These are phyloP conservation scores for Rhynchonycteris naso DNA, from an alignment of 2,797 vertebrate species.

Conservation along the genomic window DNA sequence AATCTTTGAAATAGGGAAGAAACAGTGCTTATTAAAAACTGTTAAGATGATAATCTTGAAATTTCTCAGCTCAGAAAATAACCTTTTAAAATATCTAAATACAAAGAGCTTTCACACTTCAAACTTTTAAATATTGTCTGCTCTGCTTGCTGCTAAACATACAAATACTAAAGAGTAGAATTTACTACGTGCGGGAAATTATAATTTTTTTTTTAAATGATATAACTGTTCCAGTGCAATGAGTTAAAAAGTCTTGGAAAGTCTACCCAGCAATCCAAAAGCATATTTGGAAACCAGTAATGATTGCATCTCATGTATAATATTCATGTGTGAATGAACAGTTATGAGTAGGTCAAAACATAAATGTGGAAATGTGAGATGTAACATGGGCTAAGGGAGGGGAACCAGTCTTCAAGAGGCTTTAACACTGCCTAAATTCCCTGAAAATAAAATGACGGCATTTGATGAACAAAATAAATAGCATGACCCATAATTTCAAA, in stretches of 20 bases:
- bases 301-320: neutral
- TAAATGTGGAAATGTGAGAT: neutral
- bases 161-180: neutral
- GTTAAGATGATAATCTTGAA: neutral
- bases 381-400: neutral
- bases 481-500: neutral
- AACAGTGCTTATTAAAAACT: neutral
- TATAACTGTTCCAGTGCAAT: neutral
- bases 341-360: neutral
- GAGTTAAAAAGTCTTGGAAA: neutral
- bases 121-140: neutral
- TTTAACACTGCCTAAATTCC: neutral
- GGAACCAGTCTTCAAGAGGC: accelerated
- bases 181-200: neutral
- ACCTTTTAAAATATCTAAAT: neutral
- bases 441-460: neutral
- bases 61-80: neutral
- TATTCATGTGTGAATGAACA: neutral
- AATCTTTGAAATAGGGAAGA: neutral
- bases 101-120: neutral
- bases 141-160: neutral
- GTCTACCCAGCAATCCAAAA: neutral
- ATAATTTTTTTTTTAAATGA: neutral
- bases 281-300: neutral
- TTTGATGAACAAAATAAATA: neutral